Percentiles rank a stretch among this genome's conserved stretches.
phyloP scores from a whole-genome alignment of 2,797 vertebrate genomes.

The Sebastes taczanowskii region DNA sequence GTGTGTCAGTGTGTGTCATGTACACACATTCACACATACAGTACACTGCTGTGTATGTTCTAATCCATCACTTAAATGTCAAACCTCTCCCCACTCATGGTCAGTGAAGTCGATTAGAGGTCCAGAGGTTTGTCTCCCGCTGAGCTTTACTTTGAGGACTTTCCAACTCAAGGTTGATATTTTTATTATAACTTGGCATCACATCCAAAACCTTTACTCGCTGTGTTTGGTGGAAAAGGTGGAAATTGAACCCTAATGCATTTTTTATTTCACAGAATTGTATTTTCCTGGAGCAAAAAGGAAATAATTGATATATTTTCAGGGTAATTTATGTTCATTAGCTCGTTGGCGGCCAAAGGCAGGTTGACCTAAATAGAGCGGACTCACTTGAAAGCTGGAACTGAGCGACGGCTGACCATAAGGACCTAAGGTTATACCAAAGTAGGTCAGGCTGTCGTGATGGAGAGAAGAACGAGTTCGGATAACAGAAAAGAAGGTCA shows the following conservation, averaged over 20 bases:
- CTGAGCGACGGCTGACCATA: constrained; percentile 27
- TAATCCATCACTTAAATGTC: constrained; percentile 74
- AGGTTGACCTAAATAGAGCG: constrained; percentile 62
- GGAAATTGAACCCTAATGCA: neutral
- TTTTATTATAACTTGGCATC: neutral
- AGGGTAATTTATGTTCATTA: constrained; percentile 47
- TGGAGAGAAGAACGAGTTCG: constrained; percentile 53
- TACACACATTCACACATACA: constrained; percentile 14
- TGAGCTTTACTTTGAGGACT: constrained; percentile 58
- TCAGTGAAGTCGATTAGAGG: constrained; percentile 64
- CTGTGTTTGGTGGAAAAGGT: neutral
- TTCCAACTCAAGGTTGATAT: constrained; percentile 53
- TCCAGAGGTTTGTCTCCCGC: constrained; percentile 49
- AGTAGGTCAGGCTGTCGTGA: constrained; percentile 63
- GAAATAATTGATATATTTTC: constrained; percentile 14
- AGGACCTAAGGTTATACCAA: constrained; percentile 60
- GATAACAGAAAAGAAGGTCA: constrained; percentile 46
- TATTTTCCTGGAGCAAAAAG: constrained; percentile 1
- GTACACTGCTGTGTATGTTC: constrained; percentile 32
- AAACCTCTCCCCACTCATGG: constrained; percentile 46
- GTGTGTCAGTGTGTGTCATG: constrained; percentile 6
- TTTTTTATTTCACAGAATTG: constrained; percentile 1
- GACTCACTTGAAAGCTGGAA: constrained; percentile 40
- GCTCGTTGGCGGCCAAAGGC: constrained; percentile 55
- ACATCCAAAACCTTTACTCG: neutral